These are phyloP conservation scores for Galerucella calmariensis DNA, from an alignment of 2,888 invertebrate genomes.

Conservation along the genomic window DNA sequence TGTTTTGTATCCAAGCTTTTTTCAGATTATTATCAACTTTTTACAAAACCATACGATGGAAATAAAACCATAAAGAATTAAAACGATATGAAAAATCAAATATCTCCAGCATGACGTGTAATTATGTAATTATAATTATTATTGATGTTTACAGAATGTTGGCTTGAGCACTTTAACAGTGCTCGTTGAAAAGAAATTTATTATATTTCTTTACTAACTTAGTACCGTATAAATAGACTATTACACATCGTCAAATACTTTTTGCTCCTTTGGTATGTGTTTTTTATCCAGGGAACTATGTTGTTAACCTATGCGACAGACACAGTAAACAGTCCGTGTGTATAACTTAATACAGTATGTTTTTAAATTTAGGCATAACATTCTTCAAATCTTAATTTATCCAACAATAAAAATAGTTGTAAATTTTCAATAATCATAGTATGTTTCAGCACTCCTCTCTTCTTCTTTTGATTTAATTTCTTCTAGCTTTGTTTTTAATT, in stretches of 20 bases:
- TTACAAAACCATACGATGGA: conserved; percentile 12
- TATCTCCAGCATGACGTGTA: conserved; percentile 39
- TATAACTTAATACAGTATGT: background rate
- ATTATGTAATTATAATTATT: conserved; percentile 38
- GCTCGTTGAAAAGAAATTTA: conserved; percentile 37
- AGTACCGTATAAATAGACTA: conserved; percentile 41
- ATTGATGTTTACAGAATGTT: conserved; percentile 40
- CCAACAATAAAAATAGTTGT: too few species aligned
- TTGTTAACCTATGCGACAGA: conserved; percentile 7
- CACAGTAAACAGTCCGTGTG: background rate
- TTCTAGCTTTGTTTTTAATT: too few species aligned
- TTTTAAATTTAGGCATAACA: background rate
- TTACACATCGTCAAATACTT: conserved; percentile 38
- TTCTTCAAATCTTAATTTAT: background rate
- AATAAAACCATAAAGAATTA: conserved; percentile 21
- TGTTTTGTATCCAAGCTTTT: background rate
- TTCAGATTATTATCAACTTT: background rate
- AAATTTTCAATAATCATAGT: too few species aligned
- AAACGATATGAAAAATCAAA: conserved; percentile 18
- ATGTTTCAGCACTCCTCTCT: too few species aligned
- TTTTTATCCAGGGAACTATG: conserved; percentile 8
- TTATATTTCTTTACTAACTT: conserved; percentile 38
- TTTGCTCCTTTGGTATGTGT: conserved; percentile 22
- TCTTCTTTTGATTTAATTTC: too few species aligned
- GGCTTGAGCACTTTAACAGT: conserved; percentile 38